Conservation (phyloP, 2,113 vertebrate genomes). For the Paraplagusia blochii region DNA sequence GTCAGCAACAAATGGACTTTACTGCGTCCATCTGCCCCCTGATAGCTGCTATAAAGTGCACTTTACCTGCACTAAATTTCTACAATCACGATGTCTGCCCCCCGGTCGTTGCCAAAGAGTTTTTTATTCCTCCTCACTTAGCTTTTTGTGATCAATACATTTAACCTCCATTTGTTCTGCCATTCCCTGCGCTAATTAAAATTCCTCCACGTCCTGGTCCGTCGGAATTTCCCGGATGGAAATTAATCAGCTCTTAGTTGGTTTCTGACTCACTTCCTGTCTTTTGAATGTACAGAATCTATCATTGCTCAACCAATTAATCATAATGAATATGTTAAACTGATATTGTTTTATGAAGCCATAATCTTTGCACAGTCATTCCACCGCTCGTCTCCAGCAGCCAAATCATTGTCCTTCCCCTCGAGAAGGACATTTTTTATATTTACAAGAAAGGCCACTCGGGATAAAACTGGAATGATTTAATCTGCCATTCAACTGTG, state of each 20-base stretch:
- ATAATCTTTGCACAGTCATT: slow-evolving; percentile 5
- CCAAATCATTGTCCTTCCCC: slow-evolving; percentile 8
- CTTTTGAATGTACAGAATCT: slow-evolving; percentile 2
- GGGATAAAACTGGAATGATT: background rate
- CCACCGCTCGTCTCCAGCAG: background rate
- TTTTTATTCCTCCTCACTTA: slow-evolving; percentile 1
- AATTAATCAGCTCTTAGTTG: slow-evolving; percentile 10
- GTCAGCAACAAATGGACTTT: slow-evolving; percentile 40
- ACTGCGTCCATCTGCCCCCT: slow-evolving; percentile 25
- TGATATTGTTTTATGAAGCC: slow-evolving; percentile 19
- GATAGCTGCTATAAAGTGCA: slow-evolving; percentile 9
- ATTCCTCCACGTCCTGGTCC: slow-evolving; percentile 30
- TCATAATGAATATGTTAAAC: slow-evolving; percentile 12
- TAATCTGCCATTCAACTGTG: too few species aligned
- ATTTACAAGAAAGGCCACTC: background rate
- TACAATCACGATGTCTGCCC: slow-evolving; percentile 8
- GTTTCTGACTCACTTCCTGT: background rate
- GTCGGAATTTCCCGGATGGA: slow-evolving; percentile 2
- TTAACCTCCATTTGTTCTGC: background rate
- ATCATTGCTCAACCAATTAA: slow-evolving; percentile 3
- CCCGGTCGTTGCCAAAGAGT: slow-evolving; percentile 2
- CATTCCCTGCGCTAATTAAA: background rate
- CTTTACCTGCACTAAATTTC: slow-evolving; percentile 38
- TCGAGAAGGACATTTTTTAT: background rate
- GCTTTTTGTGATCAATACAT: background rate